Conservation (phyloP, 2,113 vertebrate genomes). For the Tachycineta bicolor region DNA sequence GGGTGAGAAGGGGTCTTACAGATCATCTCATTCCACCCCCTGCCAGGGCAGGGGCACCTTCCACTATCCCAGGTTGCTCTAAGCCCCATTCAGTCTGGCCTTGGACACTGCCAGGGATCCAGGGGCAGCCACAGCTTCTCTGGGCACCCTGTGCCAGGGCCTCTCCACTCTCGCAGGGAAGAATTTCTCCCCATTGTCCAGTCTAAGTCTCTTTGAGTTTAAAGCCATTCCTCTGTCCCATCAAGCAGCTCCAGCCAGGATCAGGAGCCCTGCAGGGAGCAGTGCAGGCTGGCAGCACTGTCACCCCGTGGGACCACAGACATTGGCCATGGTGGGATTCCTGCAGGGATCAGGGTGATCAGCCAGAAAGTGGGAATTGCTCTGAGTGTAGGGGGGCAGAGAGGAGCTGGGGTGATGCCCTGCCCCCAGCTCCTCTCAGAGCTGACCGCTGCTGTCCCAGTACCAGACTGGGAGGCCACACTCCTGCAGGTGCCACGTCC, state of each 20-base stretch:
- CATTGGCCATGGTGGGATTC: accelerated
- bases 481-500: not conserved
- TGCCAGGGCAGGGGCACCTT: not conserved
- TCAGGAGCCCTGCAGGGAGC: accelerated
- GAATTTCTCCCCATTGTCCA: not conserved
- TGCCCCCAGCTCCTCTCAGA: not conserved
- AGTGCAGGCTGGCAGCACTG: accelerated
- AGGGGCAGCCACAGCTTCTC: not conserved
- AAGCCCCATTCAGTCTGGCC: accelerated
- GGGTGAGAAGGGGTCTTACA: not conserved
- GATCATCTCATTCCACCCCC: not conserved
- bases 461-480: not conserved
- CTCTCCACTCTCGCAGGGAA: accelerated
- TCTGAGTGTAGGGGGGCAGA: accelerated
- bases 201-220: not conserved
- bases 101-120: not conserved
- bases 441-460: not conserved
- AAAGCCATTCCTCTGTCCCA: not conserved
- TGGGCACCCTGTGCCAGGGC: not conserved
- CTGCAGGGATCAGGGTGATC: not conserved
- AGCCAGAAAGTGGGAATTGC: not conserved
- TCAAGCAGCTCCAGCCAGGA: not conserved
- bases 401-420: no score
- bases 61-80: accelerated
- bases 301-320: accelerated